Conservation (phyloP, 2,888 invertebrate species). For the Malthinus seriepunctatus region DNA sequence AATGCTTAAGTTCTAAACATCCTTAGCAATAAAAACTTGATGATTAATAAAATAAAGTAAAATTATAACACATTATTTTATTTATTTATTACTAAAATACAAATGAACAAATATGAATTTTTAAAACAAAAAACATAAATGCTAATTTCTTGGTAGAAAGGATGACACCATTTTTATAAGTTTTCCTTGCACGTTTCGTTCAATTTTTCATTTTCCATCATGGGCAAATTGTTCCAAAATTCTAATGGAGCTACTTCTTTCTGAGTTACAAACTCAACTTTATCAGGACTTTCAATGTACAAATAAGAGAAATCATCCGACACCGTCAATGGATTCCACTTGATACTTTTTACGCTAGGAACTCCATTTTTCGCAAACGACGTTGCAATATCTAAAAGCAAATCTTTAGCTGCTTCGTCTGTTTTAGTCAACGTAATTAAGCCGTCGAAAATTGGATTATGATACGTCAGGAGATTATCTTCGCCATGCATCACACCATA, state of each 20-base stretch:
- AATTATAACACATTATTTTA: too few relatives aligned
- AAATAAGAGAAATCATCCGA: background rate
- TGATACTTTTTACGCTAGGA: too few relatives aligned
- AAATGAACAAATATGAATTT: too few relatives aligned
- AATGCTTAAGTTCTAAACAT: too few relatives aligned
- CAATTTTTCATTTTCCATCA: slow-evolving; percentile 6
- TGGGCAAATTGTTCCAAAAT: slow-evolving; percentile 9
- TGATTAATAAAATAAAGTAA: too few relatives aligned
- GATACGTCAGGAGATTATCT: slow-evolving; percentile 3
- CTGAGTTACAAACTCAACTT: background rate
- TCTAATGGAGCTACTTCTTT: slow-evolving; percentile 9
- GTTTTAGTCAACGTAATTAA: background rate
- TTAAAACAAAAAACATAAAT: too few relatives aligned
- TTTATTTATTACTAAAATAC: too few relatives aligned
- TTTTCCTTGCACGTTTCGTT: too few relatives aligned
- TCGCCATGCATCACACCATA: background rate
- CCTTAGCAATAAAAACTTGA: too few relatives aligned
- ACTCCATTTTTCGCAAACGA: slow-evolving; percentile 11
- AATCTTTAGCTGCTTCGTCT: slow-evolving; percentile 5
- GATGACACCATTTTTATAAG: too few relatives aligned
- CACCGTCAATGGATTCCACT: background rate
- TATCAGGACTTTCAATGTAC: background rate
- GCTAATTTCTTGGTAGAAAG: too few relatives aligned
- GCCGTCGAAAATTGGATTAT: background rate
- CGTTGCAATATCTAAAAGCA: background rate